Evolutionary conservation across 2,888 invertebrate genomes (phyloP).

Genomic region (Blera fallax): DNA sequence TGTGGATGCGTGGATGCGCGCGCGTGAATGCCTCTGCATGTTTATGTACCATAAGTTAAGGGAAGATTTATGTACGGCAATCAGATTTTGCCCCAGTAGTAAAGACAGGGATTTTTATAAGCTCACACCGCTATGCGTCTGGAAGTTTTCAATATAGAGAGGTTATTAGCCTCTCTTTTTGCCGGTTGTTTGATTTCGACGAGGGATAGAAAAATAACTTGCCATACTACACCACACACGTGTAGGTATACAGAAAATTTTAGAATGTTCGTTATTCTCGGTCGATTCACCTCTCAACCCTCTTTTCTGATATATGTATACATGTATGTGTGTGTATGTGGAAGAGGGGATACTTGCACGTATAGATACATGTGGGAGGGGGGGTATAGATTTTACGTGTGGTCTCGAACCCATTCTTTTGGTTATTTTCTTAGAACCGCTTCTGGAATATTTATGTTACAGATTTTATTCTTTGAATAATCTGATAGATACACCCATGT

Average conservation of each 20-base stretch:
- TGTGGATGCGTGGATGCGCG: not conserved
- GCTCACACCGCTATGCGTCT: conserved; percentile 25
- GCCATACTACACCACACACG: not conserved
- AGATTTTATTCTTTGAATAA: not conserved
- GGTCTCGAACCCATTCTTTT: not conserved
- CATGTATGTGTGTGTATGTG: not conserved
- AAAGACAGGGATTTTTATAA: conserved; percentile 26
- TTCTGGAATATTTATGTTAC: not conserved
- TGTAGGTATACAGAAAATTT: conserved; percentile 5
- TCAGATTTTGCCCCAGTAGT: not conserved
- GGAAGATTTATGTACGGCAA: not conserved
- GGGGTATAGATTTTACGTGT: not conserved
- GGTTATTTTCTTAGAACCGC: not conserved
- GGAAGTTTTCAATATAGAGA: conserved; percentile 31
- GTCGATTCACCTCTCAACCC: not conserved
- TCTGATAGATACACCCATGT: not conserved
- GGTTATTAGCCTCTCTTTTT: conserved; percentile 64
- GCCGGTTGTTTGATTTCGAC: conserved; percentile 41
- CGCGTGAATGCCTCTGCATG: conserved; percentile 11
- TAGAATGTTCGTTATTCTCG: not conserved
- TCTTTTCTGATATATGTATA: not conserved
- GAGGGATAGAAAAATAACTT: not conserved
- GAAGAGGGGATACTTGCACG: no score
- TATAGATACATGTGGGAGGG: no score
- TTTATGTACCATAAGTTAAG: not conserved